phyloP scores from a whole-genome alignment of 2,888 invertebrate species.

The Muschampia plurimacula region DNA sequence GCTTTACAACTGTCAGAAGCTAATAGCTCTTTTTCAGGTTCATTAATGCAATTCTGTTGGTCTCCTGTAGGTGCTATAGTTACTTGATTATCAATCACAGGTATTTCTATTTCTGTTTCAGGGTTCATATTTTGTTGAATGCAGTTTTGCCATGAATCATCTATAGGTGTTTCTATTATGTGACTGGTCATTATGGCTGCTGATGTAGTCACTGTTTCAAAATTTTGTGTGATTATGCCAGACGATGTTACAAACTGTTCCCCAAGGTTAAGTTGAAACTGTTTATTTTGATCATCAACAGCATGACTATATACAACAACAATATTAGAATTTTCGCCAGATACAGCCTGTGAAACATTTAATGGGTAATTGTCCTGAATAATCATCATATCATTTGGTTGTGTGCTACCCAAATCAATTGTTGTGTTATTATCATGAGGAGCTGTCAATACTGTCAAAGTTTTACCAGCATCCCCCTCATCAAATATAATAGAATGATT shows the following conservation, averaged over 20 bases:
- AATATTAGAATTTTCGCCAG: slow-evolving; percentile 85
- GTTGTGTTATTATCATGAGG: slow-evolving; percentile 60
- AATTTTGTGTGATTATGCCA: slow-evolving; percentile 74
- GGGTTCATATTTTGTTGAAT: slow-evolving; percentile 51
- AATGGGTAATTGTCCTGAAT: slow-evolving; percentile 86
- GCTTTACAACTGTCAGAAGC: slow-evolving; percentile 9
- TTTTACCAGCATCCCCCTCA: slow-evolving; percentile 68
- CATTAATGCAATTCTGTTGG: slow-evolving; percentile 45
- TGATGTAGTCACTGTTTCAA: slow-evolving; percentile 71
- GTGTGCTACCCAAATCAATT: slow-evolving; percentile 79
- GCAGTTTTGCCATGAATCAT: slow-evolving; percentile 65
- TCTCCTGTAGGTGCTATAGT: slow-evolving; percentile 21
- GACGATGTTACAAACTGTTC: slow-evolving; percentile 73
- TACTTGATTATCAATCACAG: slow-evolving; percentile 31
- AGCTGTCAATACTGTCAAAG: slow-evolving; percentile 69
- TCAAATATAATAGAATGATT: slow-evolving; percentile 79
- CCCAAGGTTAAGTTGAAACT: slow-evolving; percentile 77
- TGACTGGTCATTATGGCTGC: slow-evolving; percentile 80
- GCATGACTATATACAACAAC: slow-evolving; percentile 88
- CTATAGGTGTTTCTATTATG: slow-evolving; percentile 61
- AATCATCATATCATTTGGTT: slow-evolving; percentile 87
- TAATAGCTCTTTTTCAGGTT: slow-evolving; percentile 56
- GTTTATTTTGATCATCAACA: slow-evolving; percentile 83
- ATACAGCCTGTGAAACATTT: slow-evolving; percentile 79
- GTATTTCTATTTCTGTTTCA: slow-evolving; percentile 45